phyloP scores from a whole-genome alignment of 2,113 vertebrate genomes.

The Sinocyclocheilus anophthalmus region DNA sequence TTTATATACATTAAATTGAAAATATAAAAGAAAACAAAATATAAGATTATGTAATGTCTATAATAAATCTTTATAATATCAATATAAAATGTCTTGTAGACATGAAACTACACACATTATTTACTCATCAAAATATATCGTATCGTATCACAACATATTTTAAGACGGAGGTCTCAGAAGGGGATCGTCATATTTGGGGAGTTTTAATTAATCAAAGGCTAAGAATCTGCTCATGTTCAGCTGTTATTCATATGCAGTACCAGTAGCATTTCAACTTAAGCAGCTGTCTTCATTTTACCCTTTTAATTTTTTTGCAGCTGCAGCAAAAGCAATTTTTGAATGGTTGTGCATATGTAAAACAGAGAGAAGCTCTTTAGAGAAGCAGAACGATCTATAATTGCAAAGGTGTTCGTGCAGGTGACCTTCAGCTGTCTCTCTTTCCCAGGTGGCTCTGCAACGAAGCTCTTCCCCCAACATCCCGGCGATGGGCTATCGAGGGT shows the following conservation, averaged over 20 bases:
- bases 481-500: conserved; percentile 83
- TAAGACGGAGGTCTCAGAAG: neutral
- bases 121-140: neutral
- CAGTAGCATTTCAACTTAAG: neutral
- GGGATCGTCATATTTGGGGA: neutral
- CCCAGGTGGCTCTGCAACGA: conserved; percentile 94
- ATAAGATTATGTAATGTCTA: neutral
- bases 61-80: neutral
- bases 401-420: neutral
- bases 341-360: neutral
- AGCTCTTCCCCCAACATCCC: conserved; percentile 79
- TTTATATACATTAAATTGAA: neutral
- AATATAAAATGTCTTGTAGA: neutral
- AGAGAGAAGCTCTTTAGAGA: neutral
- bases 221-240: neutral
- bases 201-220: neutral
- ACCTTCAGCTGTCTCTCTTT: conserved; percentile 14
- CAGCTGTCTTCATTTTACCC: neutral
- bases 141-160: neutral
- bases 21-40: neutral
- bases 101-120: neutral
- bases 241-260: neutral
- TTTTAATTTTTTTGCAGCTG: neutral
- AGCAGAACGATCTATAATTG: neutral
- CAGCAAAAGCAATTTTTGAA: neutral